These are phyloP conservation scores for Varanus komodoensis DNA, from an alignment of 2,113 vertebrate species.

Conservation along the genomic window DNA sequence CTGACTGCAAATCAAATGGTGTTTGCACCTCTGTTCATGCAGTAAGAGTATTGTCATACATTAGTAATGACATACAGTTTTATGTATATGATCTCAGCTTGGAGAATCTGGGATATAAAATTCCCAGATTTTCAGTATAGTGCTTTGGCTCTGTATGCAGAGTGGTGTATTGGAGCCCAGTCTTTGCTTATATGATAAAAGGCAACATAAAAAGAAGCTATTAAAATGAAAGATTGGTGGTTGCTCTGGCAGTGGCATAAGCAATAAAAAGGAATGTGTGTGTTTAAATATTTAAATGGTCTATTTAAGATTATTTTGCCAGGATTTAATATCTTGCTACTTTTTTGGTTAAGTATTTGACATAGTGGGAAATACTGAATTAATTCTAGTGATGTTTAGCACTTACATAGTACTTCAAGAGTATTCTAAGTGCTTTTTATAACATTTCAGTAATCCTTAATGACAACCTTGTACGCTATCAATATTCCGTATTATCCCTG, in stretches of 20 bases:
- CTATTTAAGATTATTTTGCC: background rate
- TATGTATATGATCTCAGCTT: background rate
- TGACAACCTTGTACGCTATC: background rate
- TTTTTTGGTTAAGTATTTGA: background rate
- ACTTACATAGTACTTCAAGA: no score
- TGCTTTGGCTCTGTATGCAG: background rate
- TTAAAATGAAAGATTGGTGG: no score
- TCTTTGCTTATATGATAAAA: background rate
- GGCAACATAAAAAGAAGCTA: background rate
- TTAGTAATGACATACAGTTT: background rate
- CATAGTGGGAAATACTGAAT: background rate
- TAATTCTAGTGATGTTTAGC: background rate
- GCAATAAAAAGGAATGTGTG: background rate
- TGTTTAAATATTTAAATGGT: background rate
- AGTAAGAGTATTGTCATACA: background rate
- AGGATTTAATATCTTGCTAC: background rate
- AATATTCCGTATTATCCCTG: background rate
- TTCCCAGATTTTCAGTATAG: background rate
- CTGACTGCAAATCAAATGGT: background rate
- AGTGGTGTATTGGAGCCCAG: background rate
- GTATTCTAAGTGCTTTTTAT: background rate
- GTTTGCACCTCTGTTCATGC: background rate
- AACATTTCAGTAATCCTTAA: background rate
- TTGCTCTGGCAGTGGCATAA: background rate
- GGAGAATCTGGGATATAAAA: no score